Evolutionary conservation across 2,888 invertebrate species (phyloP), one percentile per base, ranked within the genome.

Genomic region (Dynastes tityus): DNA sequence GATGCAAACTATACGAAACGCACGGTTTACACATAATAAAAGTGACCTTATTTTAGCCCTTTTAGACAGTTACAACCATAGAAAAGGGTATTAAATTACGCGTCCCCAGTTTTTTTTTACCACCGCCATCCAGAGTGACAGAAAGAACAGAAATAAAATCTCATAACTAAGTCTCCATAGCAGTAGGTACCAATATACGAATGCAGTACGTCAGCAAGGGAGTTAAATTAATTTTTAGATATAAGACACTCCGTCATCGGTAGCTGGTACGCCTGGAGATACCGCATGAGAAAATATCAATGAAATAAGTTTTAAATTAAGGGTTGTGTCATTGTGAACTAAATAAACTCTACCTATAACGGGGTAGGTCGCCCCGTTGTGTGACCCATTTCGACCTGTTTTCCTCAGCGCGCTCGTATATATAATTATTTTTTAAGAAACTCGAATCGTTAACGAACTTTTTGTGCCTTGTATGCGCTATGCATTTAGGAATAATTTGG

Each of bases 1-100:
- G 45, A 74, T 63, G 45, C 61, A 61, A 74, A 45, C 61, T 40
- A 63, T 45, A 55, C 68, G 68, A 45, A 49, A 61, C 29, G 40
- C 61, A 74, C 45, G 61, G 73, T 86, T 85, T 84, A 83, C 86
- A 86, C 86, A 84, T 83, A 84, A 81, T 84, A 82, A 84, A 85
- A 84, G 80, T 87, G 87, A 87, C 86, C 87, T 88, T 87, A 87
- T 88, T 87, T 86, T 83, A 82, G 83, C 85, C 85, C 85, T 83
- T 76, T 65, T 85, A 87, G 87, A 88, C 87, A 88, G 88, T 88
- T 87, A 87, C 88, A 86, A 86, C 86, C 84, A 85, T 87, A 87
- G 87, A 87, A 85, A 85, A 83, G 88, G 73, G 88, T 88, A 89
- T 89, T 89, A 88, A 88, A 88, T 89, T 88, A 88, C 88, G 84